phyloP scores from a whole-genome alignment of 2,888 invertebrate genomes.

The Andrena haemorrhoa region DNA sequence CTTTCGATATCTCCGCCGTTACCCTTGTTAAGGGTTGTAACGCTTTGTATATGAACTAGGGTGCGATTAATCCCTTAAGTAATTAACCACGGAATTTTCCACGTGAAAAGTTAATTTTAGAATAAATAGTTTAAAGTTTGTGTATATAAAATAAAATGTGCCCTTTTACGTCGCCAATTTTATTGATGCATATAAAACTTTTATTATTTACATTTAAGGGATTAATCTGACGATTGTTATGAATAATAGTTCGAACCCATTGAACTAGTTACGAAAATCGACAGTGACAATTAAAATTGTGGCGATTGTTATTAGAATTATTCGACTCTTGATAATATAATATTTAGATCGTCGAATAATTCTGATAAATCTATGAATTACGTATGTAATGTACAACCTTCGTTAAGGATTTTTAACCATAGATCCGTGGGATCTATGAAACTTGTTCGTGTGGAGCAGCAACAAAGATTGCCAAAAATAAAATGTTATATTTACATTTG shows the following conservation, averaged over 20 bases:
- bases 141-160: no score
- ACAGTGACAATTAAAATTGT: constrained; percentile 17
- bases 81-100: neutral
- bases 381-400: constrained; percentile 11
- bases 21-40: constrained; percentile 4
- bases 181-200: neutral
- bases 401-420: constrained; percentile 11
- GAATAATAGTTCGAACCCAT: constrained; percentile 15
- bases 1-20: constrained; percentile 35
- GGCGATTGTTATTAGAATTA: constrained; percentile 24
- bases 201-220: constrained; percentile 35
- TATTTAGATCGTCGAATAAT: constrained; percentile 18
- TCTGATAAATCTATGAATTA: constrained; percentile 17
- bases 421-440: constrained; percentile 19
- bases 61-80: constrained; percentile 42
- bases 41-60: neutral
- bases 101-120: neutral
- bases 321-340: constrained; percentile 8
- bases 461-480: constrained; percentile 19
- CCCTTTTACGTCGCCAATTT: no score
- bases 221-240: constrained; percentile 27
- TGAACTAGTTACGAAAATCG: constrained; percentile 19
- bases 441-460: constrained; percentile 45
- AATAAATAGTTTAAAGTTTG: neutral
- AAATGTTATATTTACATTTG: constrained; percentile 22